These are phyloP conservation scores for Pomacea canaliculata DNA, from an alignment of 2,888 invertebrate genomes.

Conservation along the genomic window DNA sequence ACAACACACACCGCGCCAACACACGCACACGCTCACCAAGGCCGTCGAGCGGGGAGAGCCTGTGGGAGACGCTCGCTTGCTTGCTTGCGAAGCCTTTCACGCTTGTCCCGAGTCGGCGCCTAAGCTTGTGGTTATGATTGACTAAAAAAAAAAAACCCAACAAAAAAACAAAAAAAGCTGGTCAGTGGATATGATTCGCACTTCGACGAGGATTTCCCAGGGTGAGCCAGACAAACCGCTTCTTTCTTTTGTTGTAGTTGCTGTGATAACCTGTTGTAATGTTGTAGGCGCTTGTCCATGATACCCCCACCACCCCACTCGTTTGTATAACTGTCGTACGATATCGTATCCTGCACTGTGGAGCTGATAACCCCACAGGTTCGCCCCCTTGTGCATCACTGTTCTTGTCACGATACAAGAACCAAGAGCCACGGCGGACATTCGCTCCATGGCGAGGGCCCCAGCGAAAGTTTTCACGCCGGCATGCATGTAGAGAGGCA, in stretches of 20 bases:
- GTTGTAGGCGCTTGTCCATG: too few species aligned
- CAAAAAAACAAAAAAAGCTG: neutral
- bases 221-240: neutral
- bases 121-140: neutral
- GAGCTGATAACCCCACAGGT: too few species aligned
- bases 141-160: neutral
- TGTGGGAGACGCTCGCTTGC: neutral
- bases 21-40: neutral
- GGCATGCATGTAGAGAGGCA: too few species aligned
- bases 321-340: too few species aligned
- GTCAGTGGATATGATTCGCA: conserved; percentile 1
- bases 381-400: too few species aligned
- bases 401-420: too few species aligned
- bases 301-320: too few species aligned
- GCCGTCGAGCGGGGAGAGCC: neutral
- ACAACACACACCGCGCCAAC: neutral
- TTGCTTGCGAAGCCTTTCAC: neutral
- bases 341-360: too few species aligned
- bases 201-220: neutral
- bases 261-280: too few species aligned
- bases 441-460: too few species aligned
- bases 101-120: neutral
- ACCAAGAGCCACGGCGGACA: too few species aligned
- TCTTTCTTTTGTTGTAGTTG: neutral
- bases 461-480: too few species aligned